Evolutionary conservation across 2,888 invertebrate genomes (phyloP).

Genomic region (Phania funesta): DNA sequence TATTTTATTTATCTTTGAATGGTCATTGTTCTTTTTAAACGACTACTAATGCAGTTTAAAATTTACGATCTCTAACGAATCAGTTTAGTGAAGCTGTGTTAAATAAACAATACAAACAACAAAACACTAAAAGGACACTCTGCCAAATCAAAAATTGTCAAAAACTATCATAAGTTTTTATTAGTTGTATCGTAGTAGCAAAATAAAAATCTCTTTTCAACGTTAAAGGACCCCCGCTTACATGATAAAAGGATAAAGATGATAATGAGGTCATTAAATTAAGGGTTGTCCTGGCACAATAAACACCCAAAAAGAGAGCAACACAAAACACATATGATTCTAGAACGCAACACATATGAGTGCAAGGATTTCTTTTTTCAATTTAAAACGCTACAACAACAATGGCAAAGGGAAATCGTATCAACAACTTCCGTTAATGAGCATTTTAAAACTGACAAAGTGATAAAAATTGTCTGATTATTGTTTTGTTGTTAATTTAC

Average conservation of each 20-base stretch:
- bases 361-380: not conserved
- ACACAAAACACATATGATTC: not conserved
- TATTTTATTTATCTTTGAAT: constrained; percentile 6
- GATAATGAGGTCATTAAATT: constrained; percentile 58
- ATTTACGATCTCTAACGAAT: constrained; percentile 78
- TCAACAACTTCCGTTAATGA: constrained; percentile 47
- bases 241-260: constrained; percentile 35
- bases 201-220: constrained; percentile 60
- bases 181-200: constrained; percentile 37
- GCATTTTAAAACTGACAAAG: constrained; percentile 38
- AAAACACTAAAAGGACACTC: constrained; percentile 59
- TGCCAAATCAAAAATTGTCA: constrained; percentile 55
- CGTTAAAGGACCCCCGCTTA: constrained; percentile 45
- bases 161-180: constrained; percentile 65
- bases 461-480: constrained; percentile 55
- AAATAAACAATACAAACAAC: constrained; percentile 63
- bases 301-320: not conserved
- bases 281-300: constrained; percentile 40
- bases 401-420: constrained; percentile 19
- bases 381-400: constrained; percentile 5
- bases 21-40: constrained; percentile 44
- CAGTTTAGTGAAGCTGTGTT: constrained; percentile 77
- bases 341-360: not conserved
- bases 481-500: constrained; percentile 61
- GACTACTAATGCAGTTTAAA: constrained; percentile 65